phyloP scores from a whole-genome alignment of 2,888 invertebrate genomes.

The Leptopilina myrica region DNA sequence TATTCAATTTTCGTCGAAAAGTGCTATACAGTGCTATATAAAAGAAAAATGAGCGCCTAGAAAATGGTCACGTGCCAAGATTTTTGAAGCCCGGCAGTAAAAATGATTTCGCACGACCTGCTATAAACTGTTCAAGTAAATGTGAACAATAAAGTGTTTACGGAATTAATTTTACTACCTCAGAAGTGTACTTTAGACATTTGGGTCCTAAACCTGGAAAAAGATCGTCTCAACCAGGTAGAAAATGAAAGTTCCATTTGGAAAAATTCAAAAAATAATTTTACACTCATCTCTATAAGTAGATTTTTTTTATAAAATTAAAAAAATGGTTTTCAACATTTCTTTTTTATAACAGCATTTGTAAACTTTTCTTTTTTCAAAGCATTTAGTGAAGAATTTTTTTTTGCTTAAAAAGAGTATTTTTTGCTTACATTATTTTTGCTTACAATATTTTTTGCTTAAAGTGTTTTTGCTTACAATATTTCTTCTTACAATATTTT shows the following conservation, averaged over 20 bases:
- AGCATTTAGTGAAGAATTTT: too few relatives aligned
- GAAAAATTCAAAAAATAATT: not conserved
- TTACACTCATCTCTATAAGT: too few relatives aligned
- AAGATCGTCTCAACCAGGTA: slow-evolving; percentile 55
- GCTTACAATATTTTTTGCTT: too few relatives aligned
- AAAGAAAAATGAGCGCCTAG: not conserved
- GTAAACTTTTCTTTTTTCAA: too few relatives aligned
- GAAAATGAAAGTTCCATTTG: slow-evolving; percentile 55
- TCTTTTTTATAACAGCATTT: too few relatives aligned
- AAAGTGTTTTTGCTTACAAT: too few relatives aligned
- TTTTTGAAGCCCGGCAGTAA: slow-evolving; percentile 60
- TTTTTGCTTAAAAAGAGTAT: too few relatives aligned
- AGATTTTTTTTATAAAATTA: too few relatives aligned
- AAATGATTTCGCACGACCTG: slow-evolving; percentile 66
- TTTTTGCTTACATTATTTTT: too few relatives aligned
- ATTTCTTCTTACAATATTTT: too few relatives aligned
- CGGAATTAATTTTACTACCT: slow-evolving; percentile 71
- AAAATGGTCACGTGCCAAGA: slow-evolving; percentile 24
- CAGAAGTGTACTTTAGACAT: not conserved
- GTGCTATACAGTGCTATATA: not conserved
- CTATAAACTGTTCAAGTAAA: slow-evolving; percentile 61
- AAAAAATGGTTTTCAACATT: too few relatives aligned
- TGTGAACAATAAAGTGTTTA: slow-evolving; percentile 70
- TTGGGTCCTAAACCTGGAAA: not conserved
- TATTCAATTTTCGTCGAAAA: slow-evolving; percentile 11